phyloP scores from a whole-genome alignment of 2,888 invertebrate species.

The Augiades crinisus region DNA sequence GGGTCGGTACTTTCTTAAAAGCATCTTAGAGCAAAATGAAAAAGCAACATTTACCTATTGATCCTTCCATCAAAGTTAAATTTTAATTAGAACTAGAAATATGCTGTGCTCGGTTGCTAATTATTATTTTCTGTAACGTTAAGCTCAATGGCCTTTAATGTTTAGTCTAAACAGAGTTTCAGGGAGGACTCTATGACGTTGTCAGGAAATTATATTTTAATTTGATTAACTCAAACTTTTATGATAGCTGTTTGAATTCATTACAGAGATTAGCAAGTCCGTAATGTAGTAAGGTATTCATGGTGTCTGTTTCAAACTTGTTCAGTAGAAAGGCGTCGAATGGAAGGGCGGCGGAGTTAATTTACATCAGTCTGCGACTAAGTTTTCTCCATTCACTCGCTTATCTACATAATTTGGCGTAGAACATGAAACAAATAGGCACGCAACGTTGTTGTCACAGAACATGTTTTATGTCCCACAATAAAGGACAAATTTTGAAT shows the following conservation, averaged over 20 bases:
- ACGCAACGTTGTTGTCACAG: slow-evolving; percentile 61
- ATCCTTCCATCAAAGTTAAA: slow-evolving; percentile 56
- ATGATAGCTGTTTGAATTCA: slow-evolving; percentile 25
- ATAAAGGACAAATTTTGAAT: slow-evolving; percentile 73
- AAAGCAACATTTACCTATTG: slow-evolving; percentile 64
- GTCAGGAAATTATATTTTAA: slow-evolving; percentile 11
- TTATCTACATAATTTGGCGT: slow-evolving; percentile 76
- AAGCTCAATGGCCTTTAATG: slow-evolving; percentile 15
- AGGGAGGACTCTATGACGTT: neutral
- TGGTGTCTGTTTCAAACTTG: slow-evolving; percentile 63
- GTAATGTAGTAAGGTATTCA: slow-evolving; percentile 30
- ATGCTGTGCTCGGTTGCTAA: slow-evolving; percentile 45
- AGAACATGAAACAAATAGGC: slow-evolving; percentile 72
- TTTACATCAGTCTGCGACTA: slow-evolving; percentile 70
- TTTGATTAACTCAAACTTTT: slow-evolving; percentile 23
- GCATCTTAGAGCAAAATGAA: slow-evolving; percentile 60
- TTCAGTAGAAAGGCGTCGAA: slow-evolving; percentile 58
- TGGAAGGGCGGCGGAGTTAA: slow-evolving; percentile 65
- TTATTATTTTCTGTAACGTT: slow-evolving; percentile 44
- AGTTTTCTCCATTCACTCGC: slow-evolving; percentile 73
- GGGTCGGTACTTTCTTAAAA: slow-evolving; percentile 40
- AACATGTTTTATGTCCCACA: slow-evolving; percentile 72
- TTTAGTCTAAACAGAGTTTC: neutral
- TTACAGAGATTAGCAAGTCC: slow-evolving; percentile 24
- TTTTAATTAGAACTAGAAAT: slow-evolving; percentile 62